Evolutionary conservation across 2,113 vertebrate species (phyloP).

Genomic region (Pollachius pollachius): DNA sequence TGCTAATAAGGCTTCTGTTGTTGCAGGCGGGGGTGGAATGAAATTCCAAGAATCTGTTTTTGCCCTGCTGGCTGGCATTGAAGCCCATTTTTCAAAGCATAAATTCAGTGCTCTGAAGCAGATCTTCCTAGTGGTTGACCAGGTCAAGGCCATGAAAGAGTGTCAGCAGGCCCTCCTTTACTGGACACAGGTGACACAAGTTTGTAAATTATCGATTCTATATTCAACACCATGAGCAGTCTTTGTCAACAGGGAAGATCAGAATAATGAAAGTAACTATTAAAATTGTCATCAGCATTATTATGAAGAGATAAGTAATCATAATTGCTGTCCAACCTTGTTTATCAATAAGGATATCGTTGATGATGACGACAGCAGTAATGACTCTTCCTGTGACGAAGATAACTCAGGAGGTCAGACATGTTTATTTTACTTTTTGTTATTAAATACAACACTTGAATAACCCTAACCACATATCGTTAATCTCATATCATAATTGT

Average conservation of each 20-base stretch:
- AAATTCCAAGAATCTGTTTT: constrained; percentile 17
- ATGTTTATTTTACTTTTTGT: not conserved
- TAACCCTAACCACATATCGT: too few relatives aligned
- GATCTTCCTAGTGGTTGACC: not conserved
- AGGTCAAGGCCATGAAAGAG: constrained; percentile 28
- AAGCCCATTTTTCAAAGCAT: constrained; percentile 40
- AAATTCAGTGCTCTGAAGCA: constrained; percentile 34
- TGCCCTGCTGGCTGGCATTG: constrained; percentile 48
- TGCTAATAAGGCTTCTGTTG: too few relatives aligned
- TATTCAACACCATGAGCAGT: too few relatives aligned
- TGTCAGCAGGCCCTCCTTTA: constrained; percentile 14
- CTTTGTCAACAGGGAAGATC: too few relatives aligned
- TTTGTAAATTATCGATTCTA: too few relatives aligned
- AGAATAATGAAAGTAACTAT: too few relatives aligned
- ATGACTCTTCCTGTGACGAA: constrained; percentile 6
- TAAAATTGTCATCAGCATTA: too few relatives aligned
- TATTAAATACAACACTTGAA: not conserved
- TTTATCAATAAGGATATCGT: not conserved
- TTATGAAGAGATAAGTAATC: too few relatives aligned
- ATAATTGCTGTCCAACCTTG: too few relatives aligned
- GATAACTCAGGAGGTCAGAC: constrained; percentile 13
- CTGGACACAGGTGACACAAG: too few relatives aligned
- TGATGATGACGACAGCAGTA: not conserved
- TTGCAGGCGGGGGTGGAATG: constrained; percentile 50
- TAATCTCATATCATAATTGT: too few relatives aligned